A percentile compares a stretch with the other conserved stretches of the same genome.
Conservation (phyloP, 1,140 invertebrate genomes). For the Muscidifurax raptorellus region DNA sequence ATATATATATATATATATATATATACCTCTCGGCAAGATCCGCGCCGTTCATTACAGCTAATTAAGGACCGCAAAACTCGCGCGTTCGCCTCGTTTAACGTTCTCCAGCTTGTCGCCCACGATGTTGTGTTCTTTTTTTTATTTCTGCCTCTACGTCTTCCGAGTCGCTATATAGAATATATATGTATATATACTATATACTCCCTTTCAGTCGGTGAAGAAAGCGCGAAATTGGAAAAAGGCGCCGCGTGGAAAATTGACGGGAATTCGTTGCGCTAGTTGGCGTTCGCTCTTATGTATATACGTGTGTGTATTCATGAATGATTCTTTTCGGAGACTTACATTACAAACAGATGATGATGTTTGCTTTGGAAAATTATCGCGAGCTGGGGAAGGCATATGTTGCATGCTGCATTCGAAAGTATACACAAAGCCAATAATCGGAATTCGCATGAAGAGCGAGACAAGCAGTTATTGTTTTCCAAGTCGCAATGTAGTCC, state of each 20-base stretch:
- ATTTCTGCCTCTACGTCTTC: slow-evolving; percentile 19
- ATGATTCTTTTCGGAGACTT: neutral
- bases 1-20: no score
- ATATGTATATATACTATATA: neutral
- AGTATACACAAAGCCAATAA: no score
- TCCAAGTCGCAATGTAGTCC: neutral
- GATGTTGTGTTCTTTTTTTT: neutral
- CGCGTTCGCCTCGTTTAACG: neutral
- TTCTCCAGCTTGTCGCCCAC: neutral
- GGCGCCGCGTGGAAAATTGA: slow-evolving; percentile 58
- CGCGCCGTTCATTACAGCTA: slow-evolving; percentile 30
- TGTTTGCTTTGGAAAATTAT: no score
- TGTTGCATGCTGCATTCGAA: no score
- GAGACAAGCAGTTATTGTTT: no score
- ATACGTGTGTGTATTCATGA: neutral
- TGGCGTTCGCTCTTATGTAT: slow-evolving; percentile 15
- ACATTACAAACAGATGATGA: no score
- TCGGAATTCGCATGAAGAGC: no score
- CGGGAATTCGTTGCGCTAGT: slow-evolving; percentile 64
- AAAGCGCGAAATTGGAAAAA: slow-evolving; percentile 70
- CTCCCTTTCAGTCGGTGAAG: slow-evolving; percentile 58
- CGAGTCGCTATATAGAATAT: neutral
- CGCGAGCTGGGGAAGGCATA: no score
- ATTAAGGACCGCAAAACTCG: slow-evolving; percentile 34
- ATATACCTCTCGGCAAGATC: neutral